A percentile compares a stretch with the other conserved stretches of the same genome.
Evolutionary conservation across 2,888 invertebrate genomes (phyloP).

Genomic region (Drosophila ochracea): DNA sequence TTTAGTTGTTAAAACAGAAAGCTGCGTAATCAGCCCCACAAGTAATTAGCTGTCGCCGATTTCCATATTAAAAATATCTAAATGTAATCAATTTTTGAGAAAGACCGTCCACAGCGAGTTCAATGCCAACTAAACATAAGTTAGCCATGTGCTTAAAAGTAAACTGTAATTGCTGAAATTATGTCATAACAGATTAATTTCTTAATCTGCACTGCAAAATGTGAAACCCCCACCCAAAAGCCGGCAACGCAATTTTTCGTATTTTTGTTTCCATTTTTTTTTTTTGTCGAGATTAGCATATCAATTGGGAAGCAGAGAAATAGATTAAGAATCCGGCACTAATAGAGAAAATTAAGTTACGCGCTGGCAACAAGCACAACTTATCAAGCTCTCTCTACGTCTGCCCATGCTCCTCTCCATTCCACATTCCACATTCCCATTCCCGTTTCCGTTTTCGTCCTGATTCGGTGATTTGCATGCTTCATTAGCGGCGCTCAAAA

Average conservation of each 20-base stretch:
- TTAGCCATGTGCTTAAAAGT: neutral
- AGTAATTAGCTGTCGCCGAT: neutral
- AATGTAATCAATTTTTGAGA: neutral
- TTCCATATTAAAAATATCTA: too few species aligned
- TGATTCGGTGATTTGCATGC: conserved; percentile 76
- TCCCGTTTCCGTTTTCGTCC: conserved; percentile 27
- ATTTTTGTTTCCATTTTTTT: neutral
- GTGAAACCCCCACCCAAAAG: conserved; percentile 5
- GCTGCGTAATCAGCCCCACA: neutral
- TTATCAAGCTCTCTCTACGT: conserved; percentile 46
- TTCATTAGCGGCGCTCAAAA: conserved; percentile 73
- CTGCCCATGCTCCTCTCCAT: neutral
- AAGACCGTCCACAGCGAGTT: neutral
- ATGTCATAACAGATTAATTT: conserved; percentile 8
- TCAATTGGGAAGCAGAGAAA: conserved; percentile 71
- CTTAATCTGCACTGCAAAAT: conserved; percentile 10
- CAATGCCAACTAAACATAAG: neutral
- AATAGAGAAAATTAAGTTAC: conserved; percentile 77
- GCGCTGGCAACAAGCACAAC: conserved; percentile 60
- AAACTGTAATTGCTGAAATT: conserved; percentile 3
- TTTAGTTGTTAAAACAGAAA: neutral
- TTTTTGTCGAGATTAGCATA: conserved; percentile 66
- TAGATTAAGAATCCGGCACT: conserved; percentile 75
- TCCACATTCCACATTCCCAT: conserved; percentile 7
- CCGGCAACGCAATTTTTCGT: conserved; percentile 14